Evolutionary conservation across 2,888 invertebrate species (phyloP).

Genomic region (Idaea biselata): DNA sequence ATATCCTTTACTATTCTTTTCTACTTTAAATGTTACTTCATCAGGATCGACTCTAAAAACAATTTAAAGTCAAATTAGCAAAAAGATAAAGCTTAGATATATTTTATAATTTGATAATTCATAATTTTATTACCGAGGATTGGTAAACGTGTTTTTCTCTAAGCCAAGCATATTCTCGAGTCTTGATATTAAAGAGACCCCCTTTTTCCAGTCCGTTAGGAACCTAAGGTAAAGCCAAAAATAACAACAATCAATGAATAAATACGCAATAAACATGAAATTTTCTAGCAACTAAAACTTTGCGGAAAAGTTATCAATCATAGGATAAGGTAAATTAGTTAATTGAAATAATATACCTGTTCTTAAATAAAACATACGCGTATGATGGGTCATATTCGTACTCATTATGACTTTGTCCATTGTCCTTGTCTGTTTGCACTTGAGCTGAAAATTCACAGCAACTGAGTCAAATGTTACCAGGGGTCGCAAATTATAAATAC

Average conservation of each 20-base stretch:
- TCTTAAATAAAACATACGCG: conserved; percentile 88
- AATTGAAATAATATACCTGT: conserved; percentile 81
- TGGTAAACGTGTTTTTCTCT: conserved; percentile 81
- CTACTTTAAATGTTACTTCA: conserved; percentile 89
- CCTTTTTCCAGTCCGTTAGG: conserved; percentile 84
- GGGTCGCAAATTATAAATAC: background rate
- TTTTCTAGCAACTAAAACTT: background rate
- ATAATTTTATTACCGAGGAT: conserved; percentile 78
- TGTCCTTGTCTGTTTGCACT: conserved; percentile 40
- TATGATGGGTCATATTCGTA: conserved; percentile 88
- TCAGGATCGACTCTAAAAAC: conserved; percentile 85
- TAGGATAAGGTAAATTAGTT: background rate
- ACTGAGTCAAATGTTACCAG: conserved; percentile 2
- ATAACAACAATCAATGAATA: conserved; percentile 24
- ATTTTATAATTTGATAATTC: conserved; percentile 10
- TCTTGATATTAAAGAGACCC: conserved; percentile 85
- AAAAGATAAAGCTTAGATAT: background rate
- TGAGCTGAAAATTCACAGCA: conserved; percentile 51
- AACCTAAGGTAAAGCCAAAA: conserved; percentile 45
- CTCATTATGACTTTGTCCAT: conserved; percentile 74
- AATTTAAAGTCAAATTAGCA: conserved; percentile 17
- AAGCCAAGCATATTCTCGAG: conserved; percentile 86
- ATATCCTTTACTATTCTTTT: conserved; percentile 82
- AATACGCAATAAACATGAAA: background rate
- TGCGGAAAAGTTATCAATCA: background rate